Percentiles rank a stretch among this genome's conserved stretches.
These are phyloP conservation scores for Temnothorax unifasciatus DNA, from an alignment of 2,888 invertebrate genomes.

Conservation along the genomic window DNA sequence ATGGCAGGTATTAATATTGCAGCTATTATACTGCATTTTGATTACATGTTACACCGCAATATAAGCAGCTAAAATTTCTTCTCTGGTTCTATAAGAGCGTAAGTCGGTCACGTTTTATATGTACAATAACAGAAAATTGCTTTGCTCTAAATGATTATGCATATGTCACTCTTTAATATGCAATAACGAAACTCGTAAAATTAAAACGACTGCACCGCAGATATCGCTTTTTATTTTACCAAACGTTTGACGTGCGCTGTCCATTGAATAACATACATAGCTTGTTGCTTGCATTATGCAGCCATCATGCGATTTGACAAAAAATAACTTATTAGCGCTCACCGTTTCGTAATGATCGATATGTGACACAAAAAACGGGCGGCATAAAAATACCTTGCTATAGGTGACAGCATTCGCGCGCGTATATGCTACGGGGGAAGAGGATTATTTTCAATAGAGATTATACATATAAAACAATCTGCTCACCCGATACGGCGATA, in stretches of 20 bases:
- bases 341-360: slow-evolving; percentile 24
- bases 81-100: not conserved
- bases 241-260: slow-evolving; percentile 31
- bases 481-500: slow-evolving; percentile 43
- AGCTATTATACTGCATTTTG: not conserved
- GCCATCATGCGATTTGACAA: not conserved
- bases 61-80: not conserved
- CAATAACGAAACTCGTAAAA: slow-evolving; percentile 24
- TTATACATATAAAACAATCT: slow-evolving; percentile 52
- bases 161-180: not conserved
- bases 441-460: slow-evolving; percentile 48
- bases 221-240: slow-evolving; percentile 29
- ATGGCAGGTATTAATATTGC: not conserved
- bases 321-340: slow-evolving; percentile 28
- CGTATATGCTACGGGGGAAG: not conserved
- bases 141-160: not conserved
- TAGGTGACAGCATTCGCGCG: slow-evolving; percentile 15
- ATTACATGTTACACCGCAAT: not conserved
- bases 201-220: not conserved
- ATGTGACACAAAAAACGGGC: not conserved
- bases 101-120: not conserved
- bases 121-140: not conserved
- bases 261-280: not conserved
- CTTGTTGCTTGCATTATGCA: slow-evolving; percentile 29
- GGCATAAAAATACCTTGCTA: slow-evolving; percentile 33